Evolutionary conservation across 2,888 invertebrate species (phyloP), one percentile per base, ranked within the genome.

Genomic region (Sphinx pinastri): DNA sequence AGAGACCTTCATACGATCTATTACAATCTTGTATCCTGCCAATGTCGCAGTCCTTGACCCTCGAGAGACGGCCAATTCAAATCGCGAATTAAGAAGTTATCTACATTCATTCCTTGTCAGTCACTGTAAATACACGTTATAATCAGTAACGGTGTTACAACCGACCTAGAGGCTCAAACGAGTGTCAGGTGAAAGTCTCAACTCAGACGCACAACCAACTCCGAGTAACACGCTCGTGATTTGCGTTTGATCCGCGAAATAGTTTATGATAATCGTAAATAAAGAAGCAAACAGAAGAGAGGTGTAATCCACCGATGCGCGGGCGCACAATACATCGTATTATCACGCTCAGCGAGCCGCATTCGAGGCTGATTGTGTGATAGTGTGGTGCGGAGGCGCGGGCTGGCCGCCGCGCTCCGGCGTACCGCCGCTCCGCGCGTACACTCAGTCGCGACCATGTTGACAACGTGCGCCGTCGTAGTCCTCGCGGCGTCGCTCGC

Each of bases 111-210:
- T 77, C 81, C 81, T 78, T 77, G 82, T 79, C 84, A 83, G 82
- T 83, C 73, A 19, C 47, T 74, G 83, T 84, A 84, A 88, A 86
- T 82, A 86, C 81, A 84, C 76, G 83, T 81, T 84, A 88, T 85
- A 90, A 92, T 91, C 91, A 88, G 85, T 88, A 92, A 89, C 91
- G 89, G 91, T 90, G 88, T 84, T 83, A 84, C 85, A 87, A 87
- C 88, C 88, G 90, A 89, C 90, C 88, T 83, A 85, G 79, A 84
- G 87, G 82, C 87, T 86, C 83, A 84, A 83, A 77, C 85, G 80
- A 84, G 83, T 84, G 86, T 76, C 84, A 78, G 87, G 92, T 93
- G 93, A 94, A 93, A 94, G 93, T 92, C 86, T 81, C 87, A 84
- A 88, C 85, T 85, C 91, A 93, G 92, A 92, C 91, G 90, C 86